phyloP scores from a whole-genome alignment of 2,113 vertebrate species.

The Macquaria ambigua region DNA sequence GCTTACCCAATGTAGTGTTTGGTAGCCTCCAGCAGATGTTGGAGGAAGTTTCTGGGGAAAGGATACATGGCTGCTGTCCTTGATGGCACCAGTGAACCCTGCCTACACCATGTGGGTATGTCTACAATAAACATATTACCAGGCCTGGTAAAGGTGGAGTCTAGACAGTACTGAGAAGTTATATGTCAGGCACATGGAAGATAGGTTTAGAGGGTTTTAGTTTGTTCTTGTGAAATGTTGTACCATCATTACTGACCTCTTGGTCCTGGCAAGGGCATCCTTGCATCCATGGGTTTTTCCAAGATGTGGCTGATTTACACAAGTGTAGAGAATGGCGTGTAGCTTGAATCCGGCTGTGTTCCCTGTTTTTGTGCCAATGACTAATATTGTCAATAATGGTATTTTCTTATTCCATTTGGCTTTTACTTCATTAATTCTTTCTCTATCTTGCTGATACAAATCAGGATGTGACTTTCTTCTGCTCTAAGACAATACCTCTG shows the following conservation, averaged over 20 bases:
- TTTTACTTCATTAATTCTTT: neutral
- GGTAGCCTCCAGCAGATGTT: neutral
- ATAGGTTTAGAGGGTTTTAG: neutral
- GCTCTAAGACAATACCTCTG: neutral
- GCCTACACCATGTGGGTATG: neutral
- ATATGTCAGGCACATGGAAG: neutral
- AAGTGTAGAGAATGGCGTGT: neutral
- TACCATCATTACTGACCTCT: neutral
- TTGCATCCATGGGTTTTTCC: neutral
- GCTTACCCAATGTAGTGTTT: neutral
- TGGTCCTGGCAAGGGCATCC: neutral
- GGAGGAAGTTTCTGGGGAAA: neutral
- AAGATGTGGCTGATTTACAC: neutral
- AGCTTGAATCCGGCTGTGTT: neutral
- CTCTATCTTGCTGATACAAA: neutral
- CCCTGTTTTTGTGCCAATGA: neutral
- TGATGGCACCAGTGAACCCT: neutral
- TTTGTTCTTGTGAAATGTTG: neutral
- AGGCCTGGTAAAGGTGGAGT: neutral
- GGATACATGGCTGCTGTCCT: neutral
- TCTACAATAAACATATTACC: neutral
- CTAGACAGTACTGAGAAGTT: neutral
- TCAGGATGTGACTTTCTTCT: constrained; percentile 4
- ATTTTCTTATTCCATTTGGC: neutral
- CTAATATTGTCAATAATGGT: neutral